Conservation (phyloP, 2,888 invertebrate genomes). For the Lysandra bellargus region DNA sequence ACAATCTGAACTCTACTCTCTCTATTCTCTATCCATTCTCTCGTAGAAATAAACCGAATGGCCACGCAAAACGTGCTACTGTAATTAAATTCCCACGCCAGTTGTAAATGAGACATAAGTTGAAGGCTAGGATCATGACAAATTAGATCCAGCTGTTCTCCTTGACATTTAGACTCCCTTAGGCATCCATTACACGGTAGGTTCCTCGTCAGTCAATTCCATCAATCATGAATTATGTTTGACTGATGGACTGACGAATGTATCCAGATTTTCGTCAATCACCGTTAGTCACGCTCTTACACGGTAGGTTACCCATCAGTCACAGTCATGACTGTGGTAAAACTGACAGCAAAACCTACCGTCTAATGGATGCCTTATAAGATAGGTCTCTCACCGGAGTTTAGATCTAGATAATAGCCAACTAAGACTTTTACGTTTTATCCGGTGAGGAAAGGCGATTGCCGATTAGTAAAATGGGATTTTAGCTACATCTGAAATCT, state of each 20-base stretch:
- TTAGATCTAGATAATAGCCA: background rate
- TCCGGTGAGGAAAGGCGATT: background rate
- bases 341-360: no score
- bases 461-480: no score
- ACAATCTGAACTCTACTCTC: background rate
- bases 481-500: no score
- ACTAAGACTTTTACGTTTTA: background rate
- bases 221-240: no score
- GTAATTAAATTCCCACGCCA: background rate
- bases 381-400: background rate
- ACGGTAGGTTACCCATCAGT: no score
- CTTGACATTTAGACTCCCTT: conserved; percentile 10
- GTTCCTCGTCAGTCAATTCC: no score
- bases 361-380: background rate
- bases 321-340: no score
- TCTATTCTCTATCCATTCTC: background rate
- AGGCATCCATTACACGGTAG: no score
- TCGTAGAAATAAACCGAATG: background rate
- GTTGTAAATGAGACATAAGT: background rate
- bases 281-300: no score
- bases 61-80: background rate
- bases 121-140: conserved; percentile 6
- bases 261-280: no score
- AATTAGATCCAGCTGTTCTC: background rate
- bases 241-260: no score